These are phyloP conservation scores for Drosophila hawaiiensis DNA, from an alignment of 2,888 invertebrate species.

Conservation along the genomic window DNA sequence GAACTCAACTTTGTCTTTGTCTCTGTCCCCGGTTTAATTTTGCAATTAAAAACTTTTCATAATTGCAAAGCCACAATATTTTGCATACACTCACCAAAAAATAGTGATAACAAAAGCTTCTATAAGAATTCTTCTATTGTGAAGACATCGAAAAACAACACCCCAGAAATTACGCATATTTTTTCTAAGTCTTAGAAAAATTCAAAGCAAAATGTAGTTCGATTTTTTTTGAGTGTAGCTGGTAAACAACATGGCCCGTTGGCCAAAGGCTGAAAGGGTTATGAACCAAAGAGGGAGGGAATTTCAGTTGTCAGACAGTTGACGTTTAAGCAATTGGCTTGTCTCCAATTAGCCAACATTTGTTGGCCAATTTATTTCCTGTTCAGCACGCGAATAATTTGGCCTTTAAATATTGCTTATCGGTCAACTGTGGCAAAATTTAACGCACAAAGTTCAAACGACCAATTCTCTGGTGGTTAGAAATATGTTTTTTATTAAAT, in stretches of 20 bases:
- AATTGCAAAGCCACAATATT: conserved; percentile 62
- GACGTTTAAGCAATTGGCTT: conserved; percentile 33
- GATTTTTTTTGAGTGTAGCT: background rate
- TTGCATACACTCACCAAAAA: background rate
- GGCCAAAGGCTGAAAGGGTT: background rate
- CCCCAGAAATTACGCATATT: background rate
- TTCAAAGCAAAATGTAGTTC: too few relatives aligned
- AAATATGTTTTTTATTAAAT: background rate
- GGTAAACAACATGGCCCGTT: conserved; percentile 8
- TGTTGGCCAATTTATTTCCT: conserved; percentile 37
- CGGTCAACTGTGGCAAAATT: background rate
- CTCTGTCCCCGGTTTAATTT: conserved; percentile 64
- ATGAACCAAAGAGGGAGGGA: background rate
- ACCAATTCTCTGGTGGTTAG: background rate
- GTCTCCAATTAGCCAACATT: conserved; percentile 54
- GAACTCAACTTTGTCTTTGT: conserved; percentile 40
- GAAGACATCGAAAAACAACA: background rate
- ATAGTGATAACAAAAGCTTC: background rate
- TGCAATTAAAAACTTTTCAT: conserved; percentile 79
- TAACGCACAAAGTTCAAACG: background rate
- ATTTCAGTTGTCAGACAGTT: conserved; percentile 18
- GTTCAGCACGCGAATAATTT: conserved; percentile 38
- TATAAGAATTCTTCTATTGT: background rate
- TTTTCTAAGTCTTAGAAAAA: background rate
- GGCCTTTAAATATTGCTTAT: conserved; percentile 20